Conservation (phyloP, 2,888 invertebrate genomes). For the Lithophane ornitopus region DNA sequence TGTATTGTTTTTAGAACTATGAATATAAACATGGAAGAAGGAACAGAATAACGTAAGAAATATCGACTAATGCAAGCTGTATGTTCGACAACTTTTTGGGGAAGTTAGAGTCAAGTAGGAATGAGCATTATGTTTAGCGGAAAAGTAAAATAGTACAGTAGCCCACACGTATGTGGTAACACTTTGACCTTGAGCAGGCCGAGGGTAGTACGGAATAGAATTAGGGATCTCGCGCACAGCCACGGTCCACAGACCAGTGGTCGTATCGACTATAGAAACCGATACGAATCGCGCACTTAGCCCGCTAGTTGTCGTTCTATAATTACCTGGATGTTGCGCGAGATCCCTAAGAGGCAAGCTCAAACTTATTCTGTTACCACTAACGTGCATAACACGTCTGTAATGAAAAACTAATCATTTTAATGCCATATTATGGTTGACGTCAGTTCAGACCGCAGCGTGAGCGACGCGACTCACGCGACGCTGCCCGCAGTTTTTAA, state of each 20-base stretch:
- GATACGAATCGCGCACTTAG: no score
- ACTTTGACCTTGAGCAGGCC: neutral
- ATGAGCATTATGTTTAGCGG: neutral
- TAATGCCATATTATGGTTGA: no score
- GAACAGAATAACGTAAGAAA: slow-evolving; percentile 40
- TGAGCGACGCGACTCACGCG: no score
- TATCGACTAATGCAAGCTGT: slow-evolving; percentile 5
- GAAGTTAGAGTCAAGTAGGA: neutral
- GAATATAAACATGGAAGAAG: slow-evolving; percentile 40
- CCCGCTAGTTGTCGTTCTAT: no score
- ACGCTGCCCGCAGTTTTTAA: no score
- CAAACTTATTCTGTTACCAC: neutral
- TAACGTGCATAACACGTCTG: neutral
- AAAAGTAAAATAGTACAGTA: neutral
- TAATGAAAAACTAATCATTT: neutral
- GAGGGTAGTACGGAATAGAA: neutral
- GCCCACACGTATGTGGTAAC: no score
- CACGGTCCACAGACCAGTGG: no score
- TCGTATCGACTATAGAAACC: no score
- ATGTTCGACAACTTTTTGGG: neutral
- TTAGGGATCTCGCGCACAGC: no score
- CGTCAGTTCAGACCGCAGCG: no score
- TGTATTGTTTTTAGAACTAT: slow-evolving; percentile 22
- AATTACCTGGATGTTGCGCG: no score
- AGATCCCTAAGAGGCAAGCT: no score